Percentiles rank a stretch among this genome's conserved stretches.
These are phyloP conservation scores for Chrysolophus pictus DNA, from an alignment of 2,797 vertebrate genomes.

Conservation along the genomic window DNA sequence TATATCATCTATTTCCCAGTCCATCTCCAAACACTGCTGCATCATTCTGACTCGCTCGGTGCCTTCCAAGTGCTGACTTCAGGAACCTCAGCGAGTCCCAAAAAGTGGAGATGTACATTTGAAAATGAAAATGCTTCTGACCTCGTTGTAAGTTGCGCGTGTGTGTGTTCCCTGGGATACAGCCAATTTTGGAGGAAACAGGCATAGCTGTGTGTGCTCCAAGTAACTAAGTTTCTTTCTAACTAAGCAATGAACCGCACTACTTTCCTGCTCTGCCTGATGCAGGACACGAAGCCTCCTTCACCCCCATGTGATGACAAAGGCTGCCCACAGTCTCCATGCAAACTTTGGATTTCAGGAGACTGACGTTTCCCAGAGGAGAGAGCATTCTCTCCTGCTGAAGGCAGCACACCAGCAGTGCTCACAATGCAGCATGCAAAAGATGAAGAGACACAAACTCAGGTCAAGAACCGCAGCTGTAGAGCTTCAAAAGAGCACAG, in stretches of 20 bases:
- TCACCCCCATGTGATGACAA: rapidly evolving
- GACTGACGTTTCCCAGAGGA: not conserved
- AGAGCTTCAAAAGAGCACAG: not conserved
- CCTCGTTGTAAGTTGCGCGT: rapidly evolving
- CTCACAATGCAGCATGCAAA: rapidly evolving
- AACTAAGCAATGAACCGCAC: not conserved
- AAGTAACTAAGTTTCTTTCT: not conserved
- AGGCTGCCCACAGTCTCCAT: not conserved
- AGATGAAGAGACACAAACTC: rapidly evolving
- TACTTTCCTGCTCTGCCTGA: rapidly evolving
- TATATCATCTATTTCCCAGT: not conserved
- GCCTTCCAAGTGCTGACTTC: not conserved
- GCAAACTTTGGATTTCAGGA: rapidly evolving
- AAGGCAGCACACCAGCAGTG: not conserved
- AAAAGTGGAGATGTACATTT: rapidly evolving
- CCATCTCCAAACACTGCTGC: not conserved
- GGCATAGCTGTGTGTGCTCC: not conserved
- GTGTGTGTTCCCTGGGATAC: not conserved
- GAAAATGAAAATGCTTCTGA: not conserved
- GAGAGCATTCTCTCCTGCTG: too few relatives aligned
- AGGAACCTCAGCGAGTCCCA: not conserved
- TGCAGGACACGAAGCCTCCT: not conserved
- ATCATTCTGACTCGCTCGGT: not conserved
- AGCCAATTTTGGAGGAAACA: not conserved
- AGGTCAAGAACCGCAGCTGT: too few relatives aligned